Base-by-base conservation (phyloP, 2,888 invertebrate genomes). In the Tuberolachnus salignus region DNA sequence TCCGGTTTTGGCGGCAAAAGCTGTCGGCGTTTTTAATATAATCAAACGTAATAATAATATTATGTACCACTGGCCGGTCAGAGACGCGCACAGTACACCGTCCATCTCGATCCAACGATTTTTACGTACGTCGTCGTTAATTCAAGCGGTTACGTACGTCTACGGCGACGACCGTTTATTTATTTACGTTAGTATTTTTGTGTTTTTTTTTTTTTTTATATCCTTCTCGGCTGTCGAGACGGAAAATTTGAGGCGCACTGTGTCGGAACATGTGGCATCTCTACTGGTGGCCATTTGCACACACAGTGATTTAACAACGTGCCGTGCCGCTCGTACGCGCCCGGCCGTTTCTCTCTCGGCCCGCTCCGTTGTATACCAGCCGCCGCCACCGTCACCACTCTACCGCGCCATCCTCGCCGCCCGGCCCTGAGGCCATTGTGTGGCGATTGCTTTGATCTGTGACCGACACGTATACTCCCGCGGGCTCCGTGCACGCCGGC, bases 391-490 rank as follows among this genome's bases (percentile, higher is more conserved):
- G 19, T 26, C 23, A n/a, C n/a, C n/a, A n/a, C n/a, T n/a, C n/a
- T n/a, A n/a, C 49, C 53, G 53, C 49, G 59, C 14, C 59, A 34
- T 63, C 14, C 69, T 53, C 55, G n/a, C 46, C 55, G 23, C 46
- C 55, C 55, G 46, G 57, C 69, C 78, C 57, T 42, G 34, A n/a
- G 67, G 49, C 78, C 67, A 78, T 78, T 78, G 78, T 78, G 78
- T 69, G 67, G 78, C 78, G 59, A 78, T 78, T n/a, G 78, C 78
- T 78, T 78, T 78, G 78, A 78, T 78, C 78, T 78, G 78, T 61
- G 78, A 67, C 78, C 78, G 78, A 78, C 78, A 78, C 78, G 75
- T 75, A 57, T 59, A 59, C 21, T 59, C 59, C 78, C 69, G 69
- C 78, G 51, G 34, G 59, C 78, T 23, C 49, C 64, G 3, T 49